These are phyloP conservation scores for Drosophila suboccidentalis DNA, from an alignment of 2,888 invertebrate species.

Conservation along the genomic window DNA sequence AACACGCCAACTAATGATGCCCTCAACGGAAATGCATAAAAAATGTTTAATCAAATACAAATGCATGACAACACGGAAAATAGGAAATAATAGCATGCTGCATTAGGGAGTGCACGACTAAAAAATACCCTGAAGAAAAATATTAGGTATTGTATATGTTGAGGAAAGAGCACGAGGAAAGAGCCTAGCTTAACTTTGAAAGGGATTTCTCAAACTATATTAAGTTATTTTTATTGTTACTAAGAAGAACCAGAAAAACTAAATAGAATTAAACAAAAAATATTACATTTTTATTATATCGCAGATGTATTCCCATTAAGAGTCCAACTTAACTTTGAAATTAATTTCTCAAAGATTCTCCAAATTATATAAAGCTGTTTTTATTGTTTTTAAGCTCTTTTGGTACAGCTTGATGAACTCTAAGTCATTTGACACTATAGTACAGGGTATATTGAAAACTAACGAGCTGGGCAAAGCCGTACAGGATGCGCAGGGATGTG, in stretches of 20 bases:
- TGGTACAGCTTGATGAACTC: not conserved
- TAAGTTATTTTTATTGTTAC: no score
- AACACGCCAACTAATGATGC: slow-evolving; percentile 74
- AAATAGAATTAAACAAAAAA: no score
- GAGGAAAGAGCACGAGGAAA: not conserved
- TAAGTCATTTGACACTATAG: accelerated
- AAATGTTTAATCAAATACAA: slow-evolving; percentile 81
- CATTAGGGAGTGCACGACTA: slow-evolving; percentile 7
- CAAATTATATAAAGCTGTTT: no score
- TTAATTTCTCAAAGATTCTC: not conserved
- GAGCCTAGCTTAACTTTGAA: no score
- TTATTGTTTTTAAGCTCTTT: not conserved
- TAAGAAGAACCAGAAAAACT: no score
- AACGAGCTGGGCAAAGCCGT: slow-evolving; percentile 3
- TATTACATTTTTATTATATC: no score
- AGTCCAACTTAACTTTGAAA: not conserved
- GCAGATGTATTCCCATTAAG: no score
- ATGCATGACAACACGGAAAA: slow-evolving; percentile 78
- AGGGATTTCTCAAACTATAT: no score
- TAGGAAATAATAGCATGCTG: slow-evolving; percentile 6
- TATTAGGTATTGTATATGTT: not conserved
- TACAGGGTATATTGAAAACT: slow-evolving; percentile 37
- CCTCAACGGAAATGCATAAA: slow-evolving; percentile 80
- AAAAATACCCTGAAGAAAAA: slow-evolving; percentile 15
- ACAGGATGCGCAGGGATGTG: slow-evolving; percentile 36